These are phyloP conservation scores for Dryobota labecula DNA, from an alignment of 2,888 invertebrate species.

Conservation along the genomic window DNA sequence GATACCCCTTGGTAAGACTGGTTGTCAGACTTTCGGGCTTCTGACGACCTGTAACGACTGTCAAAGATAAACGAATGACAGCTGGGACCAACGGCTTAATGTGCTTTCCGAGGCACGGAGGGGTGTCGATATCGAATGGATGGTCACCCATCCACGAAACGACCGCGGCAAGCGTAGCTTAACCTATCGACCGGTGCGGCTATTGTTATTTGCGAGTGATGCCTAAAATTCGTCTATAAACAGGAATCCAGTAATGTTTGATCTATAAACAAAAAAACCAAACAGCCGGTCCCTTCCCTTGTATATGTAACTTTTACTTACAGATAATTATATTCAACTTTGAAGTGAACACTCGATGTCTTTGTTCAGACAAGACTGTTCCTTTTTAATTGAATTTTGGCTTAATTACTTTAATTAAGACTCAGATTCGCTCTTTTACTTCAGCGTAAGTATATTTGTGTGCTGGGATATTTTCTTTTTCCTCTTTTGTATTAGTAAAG, in stretches of 20 bases:
- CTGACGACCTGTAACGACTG: too few species aligned
- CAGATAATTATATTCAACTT: conserved; percentile 59
- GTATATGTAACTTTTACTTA: conserved; percentile 26
- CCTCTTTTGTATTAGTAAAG: conserved; percentile 19
- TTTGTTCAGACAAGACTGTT: conserved; percentile 50
- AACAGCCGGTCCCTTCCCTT: neutral
- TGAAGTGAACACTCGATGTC: conserved; percentile 53
- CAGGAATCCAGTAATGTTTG: neutral
- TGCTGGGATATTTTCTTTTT: conserved; percentile 34
- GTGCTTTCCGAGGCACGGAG: too few species aligned
- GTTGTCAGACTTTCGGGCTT: too few species aligned
- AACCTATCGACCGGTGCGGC: too few species aligned
- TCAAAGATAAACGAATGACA: too few species aligned
- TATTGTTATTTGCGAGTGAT: too few species aligned
- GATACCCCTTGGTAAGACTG: too few species aligned
- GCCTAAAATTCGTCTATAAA: neutral
- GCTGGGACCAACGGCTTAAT: too few species aligned
- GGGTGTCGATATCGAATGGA: too few species aligned
- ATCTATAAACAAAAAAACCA: conserved; percentile 1
- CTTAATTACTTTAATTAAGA: conserved; percentile 67
- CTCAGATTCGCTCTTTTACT: conserved; percentile 48
- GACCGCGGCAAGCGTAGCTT: too few species aligned
- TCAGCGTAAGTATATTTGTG: conserved; percentile 48
- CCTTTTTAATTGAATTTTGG: conserved; percentile 62
- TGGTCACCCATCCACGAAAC: too few species aligned